Conservation (phyloP, 2,113 vertebrate species). For the Sphyrna mokarran region DNA sequence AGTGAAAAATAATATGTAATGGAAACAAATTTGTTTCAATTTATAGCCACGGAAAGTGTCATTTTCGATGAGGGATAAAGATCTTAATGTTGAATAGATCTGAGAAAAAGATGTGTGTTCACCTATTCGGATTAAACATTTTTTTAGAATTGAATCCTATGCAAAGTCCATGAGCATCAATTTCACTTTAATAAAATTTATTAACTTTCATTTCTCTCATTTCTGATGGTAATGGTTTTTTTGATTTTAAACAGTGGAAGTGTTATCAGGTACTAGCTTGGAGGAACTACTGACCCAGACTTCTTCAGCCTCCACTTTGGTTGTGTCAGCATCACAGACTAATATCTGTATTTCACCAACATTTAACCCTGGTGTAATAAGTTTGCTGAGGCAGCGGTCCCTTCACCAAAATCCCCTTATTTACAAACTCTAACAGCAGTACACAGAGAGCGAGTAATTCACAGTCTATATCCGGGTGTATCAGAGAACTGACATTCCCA, state of each 20-base stretch:
- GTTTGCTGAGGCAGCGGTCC: too few species aligned
- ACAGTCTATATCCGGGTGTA: too few species aligned
- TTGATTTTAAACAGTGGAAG: background rate
- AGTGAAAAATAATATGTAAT: background rate
- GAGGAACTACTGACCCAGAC: background rate
- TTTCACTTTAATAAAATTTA: background rate
- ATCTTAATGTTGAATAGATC: background rate
- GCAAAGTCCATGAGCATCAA: background rate
- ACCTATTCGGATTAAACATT: background rate
- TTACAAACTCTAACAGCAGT: too few species aligned
- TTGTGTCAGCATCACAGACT: too few species aligned
- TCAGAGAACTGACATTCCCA: too few species aligned
- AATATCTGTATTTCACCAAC: too few species aligned
- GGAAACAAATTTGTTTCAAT: background rate
- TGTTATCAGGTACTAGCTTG: background rate
- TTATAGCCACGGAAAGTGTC: background rate
- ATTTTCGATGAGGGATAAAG: background rate
- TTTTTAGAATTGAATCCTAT: background rate
- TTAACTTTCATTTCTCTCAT: background rate
- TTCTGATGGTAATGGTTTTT: background rate
- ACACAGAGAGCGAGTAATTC: too few species aligned
- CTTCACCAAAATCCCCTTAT: too few species aligned
- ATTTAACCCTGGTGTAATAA: too few species aligned
- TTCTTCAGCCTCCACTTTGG: too few species aligned
- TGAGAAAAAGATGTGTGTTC: background rate